Evolutionary conservation across 2,888 invertebrate species (phyloP), one percentile per base, ranked within the genome.

Genomic region (Xanthorhoe spadicearia): DNA sequence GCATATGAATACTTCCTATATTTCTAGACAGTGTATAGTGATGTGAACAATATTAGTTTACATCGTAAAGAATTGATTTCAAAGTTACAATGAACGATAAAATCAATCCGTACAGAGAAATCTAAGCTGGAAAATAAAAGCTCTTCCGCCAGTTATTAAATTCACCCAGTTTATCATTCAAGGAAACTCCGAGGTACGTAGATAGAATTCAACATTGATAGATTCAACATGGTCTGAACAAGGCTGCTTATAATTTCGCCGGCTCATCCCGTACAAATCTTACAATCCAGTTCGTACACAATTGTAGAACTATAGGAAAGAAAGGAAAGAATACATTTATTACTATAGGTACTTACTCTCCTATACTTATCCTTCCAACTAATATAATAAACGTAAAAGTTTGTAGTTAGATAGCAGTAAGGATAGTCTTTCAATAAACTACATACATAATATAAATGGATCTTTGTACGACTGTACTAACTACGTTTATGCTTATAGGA

Each of bases 231-330:
- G 48, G 35, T 35, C 53, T 4, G 17, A 53, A 9, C 35, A 17
- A 35, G 9, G 17, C 17, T 35, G 53, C 15, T 35, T 53, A 35
- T 35, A 53, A 53, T 53, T 35, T 53, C 9, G 17, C 35, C 32
- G 10, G 53, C 53, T 32, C 35, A 35, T 35, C 35, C 17, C 9
- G 35, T 35, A 53, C 53, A 53, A 53, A 53, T 52, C 53, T 53
- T 52, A 32, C 2, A 17, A 51, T 52, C 52, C 28, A 1, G 2
- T 53, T 53, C 32, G 35, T 53, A 53, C 17, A 53, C 35, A 53
- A 17, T 53, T 53, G 6, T 10, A 52, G n/a, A 32, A 32, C 2
- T 8, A 52, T 43, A 2, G 13, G 13, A n/a, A n/a, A n/a, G n/a
- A n/a, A n/a, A n/a, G n/a, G n/a, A n/a, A n/a, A n/a, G n/a, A n/a